These are phyloP conservation scores for Thymallus thymallus DNA, from an alignment of 2,113 vertebrate genomes.

Conservation along the genomic window DNA sequence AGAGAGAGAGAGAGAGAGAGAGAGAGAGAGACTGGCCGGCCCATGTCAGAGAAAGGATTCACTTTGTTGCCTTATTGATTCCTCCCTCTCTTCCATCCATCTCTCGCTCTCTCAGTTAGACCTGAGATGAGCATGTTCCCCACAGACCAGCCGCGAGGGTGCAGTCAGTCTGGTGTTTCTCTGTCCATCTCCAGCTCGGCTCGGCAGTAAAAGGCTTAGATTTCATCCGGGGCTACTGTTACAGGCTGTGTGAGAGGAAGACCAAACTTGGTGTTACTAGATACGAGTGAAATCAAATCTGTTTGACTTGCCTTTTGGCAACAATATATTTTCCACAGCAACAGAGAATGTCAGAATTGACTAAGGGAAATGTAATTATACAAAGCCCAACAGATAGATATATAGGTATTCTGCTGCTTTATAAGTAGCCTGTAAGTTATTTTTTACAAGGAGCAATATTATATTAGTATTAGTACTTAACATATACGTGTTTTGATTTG, in stretches of 20 bases:
- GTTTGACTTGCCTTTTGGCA: slow-evolving; percentile 70
- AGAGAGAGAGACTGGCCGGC: slow-evolving; percentile 31
- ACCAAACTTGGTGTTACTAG: slow-evolving; percentile 71
- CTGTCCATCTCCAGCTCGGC: slow-evolving; percentile 52
- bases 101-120: slow-evolving; percentile 36
- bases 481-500: too few species aligned
- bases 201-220: slow-evolving; percentile 50
- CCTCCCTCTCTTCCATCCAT: slow-evolving; percentile 20
- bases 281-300: slow-evolving; percentile 79
- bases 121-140: slow-evolving; percentile 57
- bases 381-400: slow-evolving; percentile 58
- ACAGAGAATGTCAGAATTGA: slow-evolving; percentile 61
- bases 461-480: too few species aligned
- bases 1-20: slow-evolving; percentile 14
- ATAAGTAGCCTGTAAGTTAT: neutral
- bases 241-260: slow-evolving; percentile 62
- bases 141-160: slow-evolving; percentile 51
- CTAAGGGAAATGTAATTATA: slow-evolving; percentile 61
- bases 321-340: slow-evolving; percentile 57
- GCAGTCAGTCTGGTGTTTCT: slow-evolving; percentile 46
- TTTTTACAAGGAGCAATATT: too few species aligned
- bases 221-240: slow-evolving; percentile 65
- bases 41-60: slow-evolving; percentile 40
- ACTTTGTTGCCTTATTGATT: slow-evolving; percentile 69
- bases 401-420: slow-evolving; percentile 47